Percentiles rank a stretch among this genome's conserved stretches.
These are phyloP conservation scores for Invenusta paracnida DNA, from an alignment of 2,888 invertebrate species.

Conservation along the genomic window DNA sequence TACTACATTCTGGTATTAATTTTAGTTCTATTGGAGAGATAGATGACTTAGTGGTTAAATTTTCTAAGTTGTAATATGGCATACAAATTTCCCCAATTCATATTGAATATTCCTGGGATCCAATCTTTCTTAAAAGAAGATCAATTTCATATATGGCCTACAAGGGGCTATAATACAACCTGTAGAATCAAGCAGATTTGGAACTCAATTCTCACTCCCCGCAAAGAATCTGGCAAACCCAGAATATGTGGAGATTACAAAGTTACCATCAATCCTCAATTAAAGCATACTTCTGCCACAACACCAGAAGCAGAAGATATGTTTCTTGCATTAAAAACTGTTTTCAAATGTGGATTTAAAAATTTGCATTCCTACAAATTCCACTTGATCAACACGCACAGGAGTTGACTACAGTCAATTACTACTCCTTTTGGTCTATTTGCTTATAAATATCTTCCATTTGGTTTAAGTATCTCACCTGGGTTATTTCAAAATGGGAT, in stretches of 20 bases:
- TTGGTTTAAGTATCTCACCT: conserved; percentile 6
- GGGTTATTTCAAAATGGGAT: background rate
- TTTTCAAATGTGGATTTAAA: background rate
- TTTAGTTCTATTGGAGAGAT: background rate
- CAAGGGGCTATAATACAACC: conserved; percentile 5
- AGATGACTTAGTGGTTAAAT: conserved; percentile 10
- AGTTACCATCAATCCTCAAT: conserved; percentile 14
- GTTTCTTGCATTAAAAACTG: background rate
- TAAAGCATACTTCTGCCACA: background rate
- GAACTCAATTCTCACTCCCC: conserved; percentile 3
- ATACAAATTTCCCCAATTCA: conserved; percentile 15
- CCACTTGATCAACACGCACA: background rate
- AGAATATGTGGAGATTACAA: conserved; percentile 9
- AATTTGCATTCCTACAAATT: conserved; percentile 9
- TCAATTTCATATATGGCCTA: background rate
- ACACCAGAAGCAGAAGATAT: conserved; percentile 35
- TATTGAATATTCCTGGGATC: background rate
- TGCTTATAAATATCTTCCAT: conserved; percentile 16
- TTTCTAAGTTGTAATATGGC: background rate
- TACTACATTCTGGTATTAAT: background rate
- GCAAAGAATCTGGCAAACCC: background rate
- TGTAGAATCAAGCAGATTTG: background rate
- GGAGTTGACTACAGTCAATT: conserved; percentile 19
- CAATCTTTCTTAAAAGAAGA: background rate
- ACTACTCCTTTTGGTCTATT: conserved; percentile 2